Evolutionary conservation across 2,113 vertebrate genomes (phyloP).

Genomic region (Albula goreensis): DNA sequence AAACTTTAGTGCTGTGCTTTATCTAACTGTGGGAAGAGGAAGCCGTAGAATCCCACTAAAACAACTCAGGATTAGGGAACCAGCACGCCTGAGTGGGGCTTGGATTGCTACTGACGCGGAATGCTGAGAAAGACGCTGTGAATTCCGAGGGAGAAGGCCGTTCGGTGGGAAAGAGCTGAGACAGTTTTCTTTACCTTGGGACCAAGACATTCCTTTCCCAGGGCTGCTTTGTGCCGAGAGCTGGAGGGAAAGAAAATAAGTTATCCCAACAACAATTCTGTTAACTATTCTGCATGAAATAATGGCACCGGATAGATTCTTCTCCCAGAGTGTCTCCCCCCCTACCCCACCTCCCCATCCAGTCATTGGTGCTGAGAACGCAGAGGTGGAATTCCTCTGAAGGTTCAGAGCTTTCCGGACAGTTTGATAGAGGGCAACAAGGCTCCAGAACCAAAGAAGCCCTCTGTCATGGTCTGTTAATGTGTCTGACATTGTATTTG

Average conservation of each 20-base stretch:
- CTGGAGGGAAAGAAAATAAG: conserved; percentile 71
- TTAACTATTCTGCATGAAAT: conserved; percentile 61
- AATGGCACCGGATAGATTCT: conserved; percentile 45
- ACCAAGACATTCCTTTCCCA: conserved; percentile 83
- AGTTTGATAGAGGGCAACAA: conserved; percentile 40
- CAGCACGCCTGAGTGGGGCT: conserved; percentile 69
- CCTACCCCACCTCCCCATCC: conserved; percentile 40
- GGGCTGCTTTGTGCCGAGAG: conserved; percentile 71
- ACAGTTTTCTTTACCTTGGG: conserved; percentile 78
- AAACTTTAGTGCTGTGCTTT: conserved; percentile 69
- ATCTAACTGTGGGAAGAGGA: conserved; percentile 83
- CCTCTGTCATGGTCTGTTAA: conserved; percentile 47
- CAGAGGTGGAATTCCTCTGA: conserved; percentile 32
- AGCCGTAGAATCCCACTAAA: conserved; percentile 78
- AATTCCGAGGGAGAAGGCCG: conserved; percentile 68
- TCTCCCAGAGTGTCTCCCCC: neutral
- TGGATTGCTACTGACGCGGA: conserved; percentile 78
- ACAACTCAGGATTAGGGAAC: conserved; percentile 78
- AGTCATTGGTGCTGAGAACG: conserved; percentile 17
- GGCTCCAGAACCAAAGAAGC: conserved; percentile 55
- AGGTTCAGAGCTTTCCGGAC: conserved; percentile 21
- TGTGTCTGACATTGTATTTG: conserved; percentile 53
- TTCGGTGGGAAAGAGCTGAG: conserved; percentile 70
- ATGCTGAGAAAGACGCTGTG: conserved; percentile 77
- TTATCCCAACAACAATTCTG: conserved; percentile 64